Evolutionary conservation across 23 tunicate genomes (phyloP).

Genomic region (Oikopleura albicans): DNA sequence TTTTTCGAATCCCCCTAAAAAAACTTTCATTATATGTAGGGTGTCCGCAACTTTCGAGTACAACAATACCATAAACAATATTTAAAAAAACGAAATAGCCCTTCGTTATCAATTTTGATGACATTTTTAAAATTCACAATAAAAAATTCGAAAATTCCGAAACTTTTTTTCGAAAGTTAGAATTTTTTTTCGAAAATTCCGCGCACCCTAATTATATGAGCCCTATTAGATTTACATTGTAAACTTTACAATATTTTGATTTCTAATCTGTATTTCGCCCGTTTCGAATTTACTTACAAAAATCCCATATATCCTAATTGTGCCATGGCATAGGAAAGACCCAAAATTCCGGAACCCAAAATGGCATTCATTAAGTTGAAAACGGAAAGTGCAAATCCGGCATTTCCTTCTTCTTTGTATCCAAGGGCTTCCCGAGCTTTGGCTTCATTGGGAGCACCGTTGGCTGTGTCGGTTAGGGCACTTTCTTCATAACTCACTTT

Average conservation of each 20-base stretch:
- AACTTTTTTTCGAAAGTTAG: no score
- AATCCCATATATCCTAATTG: constrained; percentile 73
- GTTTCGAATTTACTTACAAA: constrained; percentile 27
- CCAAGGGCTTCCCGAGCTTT: constrained; percentile 7
- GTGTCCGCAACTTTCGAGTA: no score
- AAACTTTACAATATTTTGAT: no score
- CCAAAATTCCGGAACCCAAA: constrained; percentile 89
- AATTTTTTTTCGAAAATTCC: no score
- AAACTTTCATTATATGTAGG: no score
- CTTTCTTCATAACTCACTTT: background rate
- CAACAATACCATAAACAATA: no score
- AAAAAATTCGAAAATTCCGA: no score
- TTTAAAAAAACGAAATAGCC: no score
- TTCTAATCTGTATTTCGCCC: no score
- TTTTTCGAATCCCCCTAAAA: no score
- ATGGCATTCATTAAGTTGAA: constrained; percentile 97
- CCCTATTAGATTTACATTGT: no score
- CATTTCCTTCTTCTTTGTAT: constrained; percentile 25
- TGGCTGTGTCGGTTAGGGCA: background rate
- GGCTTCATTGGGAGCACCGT: background rate
- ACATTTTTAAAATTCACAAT: background rate
- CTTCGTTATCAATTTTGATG: no score
- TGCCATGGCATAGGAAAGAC: constrained; percentile 90
- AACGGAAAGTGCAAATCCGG: constrained; percentile 67
- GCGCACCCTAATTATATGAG: background rate